phyloP scores from a whole-genome alignment of 2,797 vertebrate species.

The Rhinoraja longicauda region DNA sequence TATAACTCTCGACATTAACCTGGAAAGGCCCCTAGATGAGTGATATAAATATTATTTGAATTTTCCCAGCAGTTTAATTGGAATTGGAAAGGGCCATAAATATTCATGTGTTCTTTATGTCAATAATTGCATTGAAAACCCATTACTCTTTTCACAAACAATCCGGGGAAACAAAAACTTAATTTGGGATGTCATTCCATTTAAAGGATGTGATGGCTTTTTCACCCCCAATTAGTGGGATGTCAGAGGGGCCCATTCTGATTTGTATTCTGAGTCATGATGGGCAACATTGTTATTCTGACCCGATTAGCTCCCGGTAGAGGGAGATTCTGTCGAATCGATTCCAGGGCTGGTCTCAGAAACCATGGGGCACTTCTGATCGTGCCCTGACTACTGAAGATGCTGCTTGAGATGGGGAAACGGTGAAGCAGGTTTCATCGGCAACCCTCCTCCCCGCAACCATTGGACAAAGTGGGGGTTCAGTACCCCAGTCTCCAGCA shows the following conservation, averaged over 20 bases:
- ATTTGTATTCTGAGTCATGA: not conserved
- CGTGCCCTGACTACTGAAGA: not conserved
- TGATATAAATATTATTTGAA: conserved; percentile 24
- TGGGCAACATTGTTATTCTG: not conserved
- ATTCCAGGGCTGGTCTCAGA: not conserved
- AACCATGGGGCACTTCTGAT: not conserved
- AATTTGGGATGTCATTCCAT: conserved; percentile 14
- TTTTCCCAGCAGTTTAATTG: conserved; percentile 9
- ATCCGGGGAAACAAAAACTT: conserved; percentile 16
- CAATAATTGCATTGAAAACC: conserved; percentile 33
- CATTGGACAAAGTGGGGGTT: no score
- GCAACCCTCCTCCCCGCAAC: not conserved
- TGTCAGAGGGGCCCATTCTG: not conserved
- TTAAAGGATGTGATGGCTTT: conserved; percentile 26
- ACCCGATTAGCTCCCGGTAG: not conserved
- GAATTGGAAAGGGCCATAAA: conserved; percentile 6
- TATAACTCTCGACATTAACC: not conserved
- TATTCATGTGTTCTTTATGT: conserved; percentile 17
- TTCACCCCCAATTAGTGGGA: not conserved
- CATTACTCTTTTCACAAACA: conserved; percentile 36
- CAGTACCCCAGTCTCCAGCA: not conserved
- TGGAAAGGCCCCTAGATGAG: not conserved
- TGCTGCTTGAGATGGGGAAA: not conserved
- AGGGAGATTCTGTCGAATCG: not conserved
- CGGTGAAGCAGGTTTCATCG: not conserved